phyloP scores from a whole-genome alignment of 2,113 vertebrate species.

The Pelecanoides urinatrix region DNA sequence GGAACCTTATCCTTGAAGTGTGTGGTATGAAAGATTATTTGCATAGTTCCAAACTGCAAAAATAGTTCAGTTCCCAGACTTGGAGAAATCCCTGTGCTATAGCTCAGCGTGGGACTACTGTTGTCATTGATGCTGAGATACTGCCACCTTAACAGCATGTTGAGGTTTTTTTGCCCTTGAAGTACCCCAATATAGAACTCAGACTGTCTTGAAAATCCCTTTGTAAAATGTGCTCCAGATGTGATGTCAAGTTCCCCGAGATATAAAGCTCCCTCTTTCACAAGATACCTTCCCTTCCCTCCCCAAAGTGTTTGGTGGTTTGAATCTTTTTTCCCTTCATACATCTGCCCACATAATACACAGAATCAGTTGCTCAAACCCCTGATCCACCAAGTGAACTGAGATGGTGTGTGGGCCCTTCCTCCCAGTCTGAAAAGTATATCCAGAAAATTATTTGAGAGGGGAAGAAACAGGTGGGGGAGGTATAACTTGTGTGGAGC shows the following conservation, averaged over 20 bases:
- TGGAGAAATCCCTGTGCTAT: not conserved
- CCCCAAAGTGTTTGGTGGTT: not conserved
- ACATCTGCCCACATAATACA: not conserved
- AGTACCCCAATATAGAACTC: not conserved
- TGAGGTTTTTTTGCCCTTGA: not conserved
- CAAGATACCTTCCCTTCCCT: not conserved
- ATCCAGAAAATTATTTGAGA: not conserved
- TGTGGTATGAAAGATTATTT: not conserved
- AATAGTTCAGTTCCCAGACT: not conserved
- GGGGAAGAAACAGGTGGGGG: not conserved
- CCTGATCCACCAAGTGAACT: not conserved
- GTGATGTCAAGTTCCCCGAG: rapidly evolving
- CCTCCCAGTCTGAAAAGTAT: not conserved
- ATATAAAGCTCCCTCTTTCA: not conserved
- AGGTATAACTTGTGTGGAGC: not conserved
- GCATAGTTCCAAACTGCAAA: not conserved
- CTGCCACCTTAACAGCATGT: not conserved
- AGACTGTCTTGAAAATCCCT: not conserved
- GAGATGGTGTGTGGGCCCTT: not conserved
- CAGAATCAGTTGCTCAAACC: not conserved
- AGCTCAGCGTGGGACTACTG: not conserved
- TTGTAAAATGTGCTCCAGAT: not conserved
- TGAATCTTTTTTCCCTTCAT: not conserved
- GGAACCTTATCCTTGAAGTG: not conserved
- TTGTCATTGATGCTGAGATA: not conserved